These are phyloP conservation scores for Blastomussa wellsi DNA, from an alignment of 92 coral and sea anemone species.

Conservation along the genomic window DNA sequence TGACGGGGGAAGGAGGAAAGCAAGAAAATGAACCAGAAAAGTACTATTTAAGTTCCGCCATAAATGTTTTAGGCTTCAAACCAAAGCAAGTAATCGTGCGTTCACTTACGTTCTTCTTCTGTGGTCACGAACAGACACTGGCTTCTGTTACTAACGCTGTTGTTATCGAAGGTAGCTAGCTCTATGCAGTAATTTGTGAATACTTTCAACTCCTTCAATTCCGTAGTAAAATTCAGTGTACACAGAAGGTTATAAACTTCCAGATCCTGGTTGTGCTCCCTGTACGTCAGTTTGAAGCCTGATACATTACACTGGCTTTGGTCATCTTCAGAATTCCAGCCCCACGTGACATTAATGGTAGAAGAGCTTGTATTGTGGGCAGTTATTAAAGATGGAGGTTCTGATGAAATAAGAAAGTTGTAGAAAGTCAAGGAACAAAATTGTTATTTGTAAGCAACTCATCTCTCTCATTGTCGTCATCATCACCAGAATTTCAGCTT, in stretches of 20 bases:
- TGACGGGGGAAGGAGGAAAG: no score
- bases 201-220: not conserved
- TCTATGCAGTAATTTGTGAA: slow-evolving; percentile 26
- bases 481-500: no score
- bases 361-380: slow-evolving; percentile 34
- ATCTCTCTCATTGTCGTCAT: no score
- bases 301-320: not conserved
- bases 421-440: not conserved
- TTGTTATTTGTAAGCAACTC: no score
- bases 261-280: not conserved
- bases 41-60: no score
- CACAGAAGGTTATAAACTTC: not conserved
- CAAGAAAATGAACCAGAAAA: no score
- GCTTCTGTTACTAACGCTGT: slow-evolving; percentile 2
- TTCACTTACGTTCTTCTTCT: slow-evolving; percentile 21
- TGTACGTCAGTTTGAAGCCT: slow-evolving; percentile 17
- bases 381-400: slow-evolving; percentile 5
- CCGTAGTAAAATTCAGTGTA: not conserved
- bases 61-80: no score
- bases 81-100: no score
- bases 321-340: not conserved
- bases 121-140: slow-evolving; percentile 27
- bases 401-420: not conserved
- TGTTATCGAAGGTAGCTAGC: not conserved
- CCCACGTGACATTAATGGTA: slow-evolving; percentile 16